Conservation (phyloP, 2,888 invertebrate species). For the Lasioglossum villosulum region DNA sequence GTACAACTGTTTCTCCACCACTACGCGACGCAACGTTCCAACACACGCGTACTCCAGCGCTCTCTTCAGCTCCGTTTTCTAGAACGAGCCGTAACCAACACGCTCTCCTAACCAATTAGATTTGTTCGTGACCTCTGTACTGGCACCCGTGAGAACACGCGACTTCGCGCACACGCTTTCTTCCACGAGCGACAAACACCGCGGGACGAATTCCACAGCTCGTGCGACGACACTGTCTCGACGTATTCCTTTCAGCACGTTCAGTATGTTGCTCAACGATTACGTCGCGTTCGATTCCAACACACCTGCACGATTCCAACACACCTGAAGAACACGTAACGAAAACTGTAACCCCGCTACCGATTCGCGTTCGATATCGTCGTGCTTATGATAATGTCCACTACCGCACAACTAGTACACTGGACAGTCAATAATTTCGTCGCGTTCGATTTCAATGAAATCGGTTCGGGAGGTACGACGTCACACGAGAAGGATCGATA, state of each 20-base stretch:
- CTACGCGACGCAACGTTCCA: neutral
- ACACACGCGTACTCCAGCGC: neutral
- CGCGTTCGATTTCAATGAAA: neutral
- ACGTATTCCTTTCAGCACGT: neutral
- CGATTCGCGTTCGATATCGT: neutral
- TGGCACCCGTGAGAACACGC: slow-evolving; percentile 56
- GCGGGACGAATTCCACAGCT: slow-evolving; percentile 21
- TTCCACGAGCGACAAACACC: slow-evolving; percentile 12
- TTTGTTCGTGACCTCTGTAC: slow-evolving; percentile 53
- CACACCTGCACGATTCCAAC: neutral
- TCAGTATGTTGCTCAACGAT: neutral
- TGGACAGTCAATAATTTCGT: neutral
- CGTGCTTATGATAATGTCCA: neutral
- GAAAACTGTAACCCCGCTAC: neutral
- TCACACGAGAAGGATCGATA: neutral
- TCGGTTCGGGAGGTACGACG: neutral
- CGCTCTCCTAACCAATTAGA: slow-evolving; percentile 57
- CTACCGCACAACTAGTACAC: neutral
- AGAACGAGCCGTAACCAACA: slow-evolving; percentile 54
- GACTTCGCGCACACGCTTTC: slow-evolving; percentile 36
- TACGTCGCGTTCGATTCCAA: neutral
- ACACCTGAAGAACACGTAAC: neutral
- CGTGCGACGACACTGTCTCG: slow-evolving; percentile 13
- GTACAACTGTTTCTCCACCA: neutral
- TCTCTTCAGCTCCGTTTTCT: slow-evolving; percentile 43